Base-by-base conservation (phyloP, 1,140 invertebrate species). In the Drepana arcuata region DNA sequence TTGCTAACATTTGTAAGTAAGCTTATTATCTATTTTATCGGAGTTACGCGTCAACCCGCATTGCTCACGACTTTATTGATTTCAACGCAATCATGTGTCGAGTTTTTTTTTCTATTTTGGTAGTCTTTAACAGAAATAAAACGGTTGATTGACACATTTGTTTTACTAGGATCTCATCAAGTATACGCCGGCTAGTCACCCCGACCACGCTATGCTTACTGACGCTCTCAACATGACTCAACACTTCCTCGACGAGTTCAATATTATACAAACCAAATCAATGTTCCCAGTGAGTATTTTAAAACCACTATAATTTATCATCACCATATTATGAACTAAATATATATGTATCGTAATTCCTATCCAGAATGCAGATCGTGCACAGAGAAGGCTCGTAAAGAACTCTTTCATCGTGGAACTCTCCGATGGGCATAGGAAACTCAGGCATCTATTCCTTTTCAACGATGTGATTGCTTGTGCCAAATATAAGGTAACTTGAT, bases 401-500 rank as follows among this genome's bases (percentile, higher is more conserved):
- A 97, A 97, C 77, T 96, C 95, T 0, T 96, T 97, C 67, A 93
- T 97, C 29, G 95, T 98, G 4, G 95, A 97, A 83, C 84, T 95
- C 13, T 89, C 91, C 0, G 93, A 95, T 64, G 92, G 92, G 1
- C 91, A 93, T 72, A 87, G 96, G 26, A 97, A 97, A 84, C 79
- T 97, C 31, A 86, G 96, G 30, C 95, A 97, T 86, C 83, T 98
- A 36, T 97, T 98, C 83, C 86, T 98, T 14, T 97, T 97, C 71
- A 97, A 95, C 69, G 95, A 98, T 77, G 93, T 97, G 38, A 92
- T 98, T 47, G 93, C 96, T 12, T 97, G 95, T 84, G 95, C 96
- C 31, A 98, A 97, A 84, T 95, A 95, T 65, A 96, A 95, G 87
- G 91, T 89, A 69, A 64, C 47, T 33, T 45, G 34, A 9, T 41